Base-by-base conservation (phyloP, 2,888 invertebrate species). In the Eilema sororculum region DNA sequence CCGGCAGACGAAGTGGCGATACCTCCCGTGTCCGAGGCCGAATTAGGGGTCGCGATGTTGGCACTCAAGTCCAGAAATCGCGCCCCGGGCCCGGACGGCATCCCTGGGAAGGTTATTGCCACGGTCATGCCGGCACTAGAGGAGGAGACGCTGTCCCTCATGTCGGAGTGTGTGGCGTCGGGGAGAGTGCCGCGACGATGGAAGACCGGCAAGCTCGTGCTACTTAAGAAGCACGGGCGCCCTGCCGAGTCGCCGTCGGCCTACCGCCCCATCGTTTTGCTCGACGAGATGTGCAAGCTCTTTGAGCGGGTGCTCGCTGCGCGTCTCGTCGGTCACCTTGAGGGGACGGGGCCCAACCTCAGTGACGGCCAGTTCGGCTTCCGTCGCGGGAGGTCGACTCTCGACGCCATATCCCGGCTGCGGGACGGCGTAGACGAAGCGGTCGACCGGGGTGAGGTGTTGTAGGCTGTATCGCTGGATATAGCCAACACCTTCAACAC, bases 401-500 rank as follows among this genome's bases (percentile, higher is more conserved):
- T 73, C 6, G 70, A 70, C 61, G 76, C 72, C 22, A 30, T 73
- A 5, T 28, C n/a, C 24, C 33, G 65, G 13, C 63, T 76, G 33
- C 59, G 25, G 58, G 52, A 24, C 59, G 20, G 30, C 37, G 65
- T 37, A 20, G 69, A 67, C 0, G 74, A 73, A 8, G 73, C 73
- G 9, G 71, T 71, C 10, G 28, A 64, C n/a, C 52, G 12, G 66
- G 73, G 75, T 0, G 71, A 67, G 61, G 74, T 74, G 37, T 62
- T 73, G 28, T 33, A 77, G 68, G 78, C 78, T 22, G 74, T 79
- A 33, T 78, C 78, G 5, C 61, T 77, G 0, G 78, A 78, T 62
- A 76, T 81, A 28, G 71, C 75, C 41, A 80, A 82, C 60, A 77
- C 80, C 10, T 82, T 82, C 63, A 79, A 79, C 65, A 74, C 69